These are phyloP conservation scores for Selenia dentaria DNA, from an alignment of 2,888 invertebrate genomes.

Conservation along the genomic window DNA sequence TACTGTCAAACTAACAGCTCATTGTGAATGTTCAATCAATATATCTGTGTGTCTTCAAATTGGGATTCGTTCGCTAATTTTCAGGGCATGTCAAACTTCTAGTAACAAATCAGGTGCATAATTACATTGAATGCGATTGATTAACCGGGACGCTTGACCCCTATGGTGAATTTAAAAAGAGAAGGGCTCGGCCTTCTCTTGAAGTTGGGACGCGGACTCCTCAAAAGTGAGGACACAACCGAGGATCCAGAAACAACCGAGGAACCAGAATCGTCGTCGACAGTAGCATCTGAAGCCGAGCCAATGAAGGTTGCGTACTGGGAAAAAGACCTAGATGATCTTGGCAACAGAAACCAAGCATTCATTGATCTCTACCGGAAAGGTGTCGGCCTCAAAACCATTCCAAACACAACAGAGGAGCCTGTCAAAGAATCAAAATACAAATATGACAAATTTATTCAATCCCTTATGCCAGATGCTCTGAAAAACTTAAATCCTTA, in stretches of 20 bases:
- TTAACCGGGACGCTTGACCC: conserved; percentile 61
- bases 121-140: conserved; percentile 68
- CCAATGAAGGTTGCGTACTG: conserved; percentile 78
- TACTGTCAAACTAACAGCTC: conserved; percentile 58
- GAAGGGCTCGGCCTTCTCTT: conserved; percentile 77
- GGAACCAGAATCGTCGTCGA: conserved; percentile 37
- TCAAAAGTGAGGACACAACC: conserved; percentile 53
- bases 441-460: conserved; percentile 63
- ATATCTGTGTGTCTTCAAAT: conserved; percentile 83
- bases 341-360: conserved; percentile 59
- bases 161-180: conserved; percentile 75
- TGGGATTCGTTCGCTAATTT: conserved; percentile 82
- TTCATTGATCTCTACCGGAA: conserved; percentile 70
- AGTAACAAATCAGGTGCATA: conserved; percentile 68
- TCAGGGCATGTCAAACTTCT: conserved; percentile 79
- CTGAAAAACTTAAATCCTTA: conserved; percentile 57
- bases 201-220: conserved; percentile 57
- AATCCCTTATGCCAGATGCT: conserved; percentile 61
- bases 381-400: conserved; percentile 62
- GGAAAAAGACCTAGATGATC: conserved; percentile 69
- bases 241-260: conserved; percentile 48
- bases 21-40: conserved; percentile 61
- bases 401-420: conserved; percentile 69
- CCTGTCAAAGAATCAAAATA: conserved; percentile 75
- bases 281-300: conserved; percentile 48